A percentile compares a stretch with the other conserved stretches of the same genome.
These are phyloP conservation scores for Arrhamphus sclerolepis DNA, from an alignment of 2,797 vertebrate species.

Conservation along the genomic window DNA sequence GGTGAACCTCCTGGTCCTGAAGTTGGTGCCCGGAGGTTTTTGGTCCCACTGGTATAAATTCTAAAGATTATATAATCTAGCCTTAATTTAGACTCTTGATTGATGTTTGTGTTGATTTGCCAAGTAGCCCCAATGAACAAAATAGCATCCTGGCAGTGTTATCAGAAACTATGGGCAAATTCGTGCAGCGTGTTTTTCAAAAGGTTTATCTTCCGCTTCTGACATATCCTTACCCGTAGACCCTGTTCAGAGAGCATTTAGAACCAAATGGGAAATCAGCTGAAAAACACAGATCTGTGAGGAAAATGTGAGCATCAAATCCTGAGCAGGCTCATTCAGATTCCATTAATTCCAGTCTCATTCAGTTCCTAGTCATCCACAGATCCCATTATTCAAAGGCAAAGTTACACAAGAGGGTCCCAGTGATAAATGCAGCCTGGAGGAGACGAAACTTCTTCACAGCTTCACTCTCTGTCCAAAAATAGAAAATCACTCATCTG, in stretches of 20 bases:
- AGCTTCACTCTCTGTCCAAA: slow-evolving; percentile 45
- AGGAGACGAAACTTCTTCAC: slow-evolving; percentile 39
- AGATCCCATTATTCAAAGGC: slow-evolving; percentile 66
- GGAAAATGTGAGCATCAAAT: slow-evolving; percentile 25
- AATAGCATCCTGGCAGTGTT: neutral
- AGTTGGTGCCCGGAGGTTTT: neutral
- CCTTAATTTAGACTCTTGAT: neutral
- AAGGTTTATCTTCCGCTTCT: slow-evolving; percentile 20
- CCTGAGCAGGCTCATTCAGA: slow-evolving; percentile 42
- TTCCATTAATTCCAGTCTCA: slow-evolving; percentile 66
- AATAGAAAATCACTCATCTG: slow-evolving; percentile 47
- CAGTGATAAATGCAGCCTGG: slow-evolving; percentile 62
- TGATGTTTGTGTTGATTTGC: neutral
- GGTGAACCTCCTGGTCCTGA: slow-evolving; percentile 6
- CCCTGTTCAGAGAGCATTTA: slow-evolving; percentile 21
- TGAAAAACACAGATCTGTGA: slow-evolving; percentile 24
- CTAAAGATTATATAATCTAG: neutral
- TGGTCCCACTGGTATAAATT: neutral
- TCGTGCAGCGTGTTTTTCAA: slow-evolving; percentile 19
- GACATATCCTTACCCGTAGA: neutral
- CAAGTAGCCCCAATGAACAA: slow-evolving; percentile 1
- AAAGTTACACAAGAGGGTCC: slow-evolving; percentile 57
- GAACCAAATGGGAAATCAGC: slow-evolving; percentile 23
- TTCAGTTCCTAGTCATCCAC: slow-evolving; percentile 66
- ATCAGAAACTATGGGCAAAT: slow-evolving; percentile 5